Evolutionary conservation across 2,113 vertebrate species (phyloP), one percentile per base, ranked within the genome.

Genomic region (Colinus virginianus): DNA sequence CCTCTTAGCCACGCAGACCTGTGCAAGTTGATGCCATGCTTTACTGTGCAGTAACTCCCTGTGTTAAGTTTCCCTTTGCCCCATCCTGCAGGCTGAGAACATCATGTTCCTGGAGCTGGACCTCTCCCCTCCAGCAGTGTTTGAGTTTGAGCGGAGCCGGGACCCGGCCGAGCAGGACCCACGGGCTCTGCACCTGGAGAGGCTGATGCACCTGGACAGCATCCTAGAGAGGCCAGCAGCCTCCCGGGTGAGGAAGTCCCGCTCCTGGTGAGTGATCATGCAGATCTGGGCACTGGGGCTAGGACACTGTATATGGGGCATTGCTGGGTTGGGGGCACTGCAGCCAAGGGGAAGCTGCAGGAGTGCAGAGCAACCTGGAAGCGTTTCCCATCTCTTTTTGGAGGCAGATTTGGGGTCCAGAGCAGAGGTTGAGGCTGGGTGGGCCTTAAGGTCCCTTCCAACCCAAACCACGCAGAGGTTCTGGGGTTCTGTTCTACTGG

Each of bases 31-130:
- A 82, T 96, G 89, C 93, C 4, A 0, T 4, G 49, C 3, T 28
- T 30, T 11, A 32, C 77, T 68, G 9, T 4, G 0, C 4, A 4
- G 61, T 90, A 84, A 93, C 64, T 30, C 46, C 61, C 1, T 1
- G 0, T 22, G 26, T 8, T 9, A 32, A 20, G 16, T 51, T 45
- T 63, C 51, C 34, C 72, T n/a, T 74, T 16, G 5, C 71, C 67
- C 87, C 17, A 59, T 34, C 40, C 76, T 18, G 19, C 83, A 99
- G 99, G 99, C 99, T 62, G 99, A 99, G 96, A 99, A 99, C 97
- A 99, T 99, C 94, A 98, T 99, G 98, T 98, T 99, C 90, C 92
- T 99, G 97, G 99, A 99, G 96, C 96, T 99, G 95, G 99, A 99
- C 90, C 97, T 98, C 94, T 98, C 98, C 86, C 98, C 98, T 30